Evolutionary conservation across 64 coral and sea anemone species (phyloP), one percentile per base, ranked within the genome.

Genomic region (Pocillopora damicornis): DNA sequence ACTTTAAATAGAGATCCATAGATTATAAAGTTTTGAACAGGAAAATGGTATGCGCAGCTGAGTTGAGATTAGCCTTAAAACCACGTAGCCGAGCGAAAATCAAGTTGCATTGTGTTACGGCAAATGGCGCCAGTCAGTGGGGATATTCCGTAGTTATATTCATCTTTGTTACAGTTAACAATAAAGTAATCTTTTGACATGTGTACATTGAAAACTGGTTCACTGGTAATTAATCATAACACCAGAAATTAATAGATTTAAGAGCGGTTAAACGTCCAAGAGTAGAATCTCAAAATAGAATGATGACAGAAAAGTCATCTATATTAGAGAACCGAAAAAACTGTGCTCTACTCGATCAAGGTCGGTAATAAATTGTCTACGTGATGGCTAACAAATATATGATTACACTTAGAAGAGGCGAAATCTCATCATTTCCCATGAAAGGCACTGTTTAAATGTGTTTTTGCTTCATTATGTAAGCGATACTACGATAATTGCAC

Each of bases 391-490:
- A 79, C 60, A 79, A 79, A 59, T 60, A 79, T 79, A 79, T 60
- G 20, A 60, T 60, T 60, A 85, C 22, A 71, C 45, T 73, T 11
- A 56, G 58, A 37, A 51, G 26, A 73, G 72, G 35, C 37, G 38
- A 85, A 85, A 85, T 72, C 81, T 13, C 68, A 85, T 85, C 63
- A 73, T 73, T 45, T 85, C 58, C 81, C 65, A 85, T 85, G 57
- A 85, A 85, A 85, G 65, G 65, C 63, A 72, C 38, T 85, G 81
- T 69, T 68, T 85, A 58, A 85, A 58, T 85, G 37, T 68, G 64
- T 20, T 85, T 85, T 72, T 42, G 65, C 81, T 57, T 57, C 38
- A 85, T 85, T 85, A 72, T 85, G 81, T 85, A 85, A 85, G 81
- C 81, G 81, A 85, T 85, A 85, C 11, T 65, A 23, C 13, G 81